Percentiles rank a stretch among this genome's conserved stretches.
Conservation (phyloP, 1,140 invertebrate species). For the Aleiodes sp. region DNA sequence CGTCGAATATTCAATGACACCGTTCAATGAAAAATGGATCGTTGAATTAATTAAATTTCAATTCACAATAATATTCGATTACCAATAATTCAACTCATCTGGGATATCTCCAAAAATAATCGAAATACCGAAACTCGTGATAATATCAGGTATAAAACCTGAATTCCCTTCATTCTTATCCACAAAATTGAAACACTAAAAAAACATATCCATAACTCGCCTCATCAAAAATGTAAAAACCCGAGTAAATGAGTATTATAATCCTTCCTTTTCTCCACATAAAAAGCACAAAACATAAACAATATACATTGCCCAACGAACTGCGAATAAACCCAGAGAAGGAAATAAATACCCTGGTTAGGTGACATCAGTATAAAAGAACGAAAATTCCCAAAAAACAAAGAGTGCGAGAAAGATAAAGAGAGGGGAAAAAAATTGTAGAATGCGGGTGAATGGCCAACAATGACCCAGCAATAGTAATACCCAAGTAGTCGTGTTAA, state of each 20-base stretch:
- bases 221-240: too few species aligned
- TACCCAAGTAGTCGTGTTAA: slow-evolving; percentile 4
- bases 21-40: too few species aligned
- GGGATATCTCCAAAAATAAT: too few species aligned
- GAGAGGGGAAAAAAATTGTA: background rate
- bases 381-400: background rate
- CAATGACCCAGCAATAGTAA: slow-evolving; percentile 20
- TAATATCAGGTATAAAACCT: too few species aligned
- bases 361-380: background rate
- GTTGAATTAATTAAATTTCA: too few species aligned
- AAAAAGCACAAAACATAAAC: background rate
- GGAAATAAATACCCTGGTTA: background rate
- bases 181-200: too few species aligned
- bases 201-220: too few species aligned
- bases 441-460: slow-evolving; percentile 23
- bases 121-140: too few species aligned
- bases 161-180: too few species aligned
- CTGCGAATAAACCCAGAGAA: background rate
- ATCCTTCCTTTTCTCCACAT: background rate
- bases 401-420: background rate
- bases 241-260: background rate
- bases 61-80: too few species aligned
- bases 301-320: background rate
- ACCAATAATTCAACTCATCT: too few species aligned
- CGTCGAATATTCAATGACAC: too few species aligned